Conservation (phyloP, 2,113 vertebrate genomes). For the Etheostoma spectabile region DNA sequence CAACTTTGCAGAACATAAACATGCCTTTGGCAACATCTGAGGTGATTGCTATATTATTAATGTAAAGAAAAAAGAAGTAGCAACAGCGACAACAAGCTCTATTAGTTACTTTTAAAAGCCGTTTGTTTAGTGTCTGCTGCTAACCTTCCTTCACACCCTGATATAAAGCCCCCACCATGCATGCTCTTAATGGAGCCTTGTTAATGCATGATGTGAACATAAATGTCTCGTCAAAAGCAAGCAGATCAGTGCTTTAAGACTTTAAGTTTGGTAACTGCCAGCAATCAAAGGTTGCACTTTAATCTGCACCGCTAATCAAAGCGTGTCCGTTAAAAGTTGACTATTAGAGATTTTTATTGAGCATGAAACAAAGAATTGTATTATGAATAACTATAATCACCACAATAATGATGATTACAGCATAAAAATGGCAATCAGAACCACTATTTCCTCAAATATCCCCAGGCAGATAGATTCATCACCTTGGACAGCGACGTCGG, state of each 20-base stretch:
- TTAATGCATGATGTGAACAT: background rate
- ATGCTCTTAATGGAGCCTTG: background rate
- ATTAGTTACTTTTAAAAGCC: background rate
- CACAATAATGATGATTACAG: background rate
- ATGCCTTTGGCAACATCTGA: background rate
- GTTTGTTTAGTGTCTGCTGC: background rate
- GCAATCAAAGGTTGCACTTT: background rate
- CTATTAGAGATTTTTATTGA: background rate
- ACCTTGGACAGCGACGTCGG: background rate
- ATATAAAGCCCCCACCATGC: background rate
- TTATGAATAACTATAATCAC: background rate
- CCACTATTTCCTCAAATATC: background rate
- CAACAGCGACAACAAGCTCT: background rate
- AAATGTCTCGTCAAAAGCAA: background rate
- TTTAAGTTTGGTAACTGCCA: background rate
- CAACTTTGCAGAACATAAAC: background rate
- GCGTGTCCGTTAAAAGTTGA: background rate
- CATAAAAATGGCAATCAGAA: background rate
- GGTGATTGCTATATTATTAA: background rate
- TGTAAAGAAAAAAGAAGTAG: background rate
- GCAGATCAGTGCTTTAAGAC: background rate
- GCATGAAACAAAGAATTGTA: background rate
- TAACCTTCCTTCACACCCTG: background rate
- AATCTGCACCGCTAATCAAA: background rate
- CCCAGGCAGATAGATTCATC: conserved; percentile 9